These are phyloP conservation scores for Orgyia antiqua DNA, from an alignment of 2,888 invertebrate genomes.

Conservation along the genomic window DNA sequence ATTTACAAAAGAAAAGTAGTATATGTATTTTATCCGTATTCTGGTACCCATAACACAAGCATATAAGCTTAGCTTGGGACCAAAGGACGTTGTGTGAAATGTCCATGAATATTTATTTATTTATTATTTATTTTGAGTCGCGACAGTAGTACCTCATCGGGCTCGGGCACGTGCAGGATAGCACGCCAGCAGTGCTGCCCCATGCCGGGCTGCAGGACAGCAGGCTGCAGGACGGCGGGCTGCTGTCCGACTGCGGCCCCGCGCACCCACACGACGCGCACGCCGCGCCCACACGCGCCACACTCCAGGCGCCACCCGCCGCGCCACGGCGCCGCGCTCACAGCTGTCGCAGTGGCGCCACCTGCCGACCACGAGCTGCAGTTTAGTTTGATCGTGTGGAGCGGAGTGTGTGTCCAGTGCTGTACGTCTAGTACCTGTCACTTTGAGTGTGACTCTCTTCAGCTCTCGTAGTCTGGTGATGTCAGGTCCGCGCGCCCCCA, in stretches of 20 bases:
- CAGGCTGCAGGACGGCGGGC: conserved; percentile 33
- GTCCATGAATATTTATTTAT: neutral
- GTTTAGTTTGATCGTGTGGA: neutral
- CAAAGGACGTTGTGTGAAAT: too few relatives aligned
- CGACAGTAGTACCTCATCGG: conserved; percentile 41
- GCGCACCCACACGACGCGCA: conserved; percentile 50
- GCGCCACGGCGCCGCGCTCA: conserved; percentile 40
- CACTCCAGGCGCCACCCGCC: conserved; percentile 65
- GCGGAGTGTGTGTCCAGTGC: neutral
- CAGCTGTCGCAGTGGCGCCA: conserved; percentile 55
- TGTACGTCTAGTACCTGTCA: conserved; percentile 44
- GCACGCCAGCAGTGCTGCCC: conserved; percentile 65
- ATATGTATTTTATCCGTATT: too few relatives aligned
- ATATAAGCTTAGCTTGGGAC: too few relatives aligned
- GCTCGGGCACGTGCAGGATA: conserved; percentile 48
- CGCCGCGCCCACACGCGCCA: conserved; percentile 58
- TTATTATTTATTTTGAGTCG: neutral
- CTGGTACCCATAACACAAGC: too few relatives aligned
- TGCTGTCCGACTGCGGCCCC: conserved; percentile 19
- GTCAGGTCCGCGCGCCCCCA: conserved; percentile 66
- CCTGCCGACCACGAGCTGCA: conserved; percentile 27
- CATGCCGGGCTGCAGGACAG: conserved; percentile 42
- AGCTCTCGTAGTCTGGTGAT: conserved; percentile 53
- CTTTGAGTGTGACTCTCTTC: conserved; percentile 59
- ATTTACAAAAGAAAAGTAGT: too few relatives aligned